Evolutionary conservation across 1,140 invertebrate species (phyloP).

Genomic region (Choristoneura fumiferana): DNA sequence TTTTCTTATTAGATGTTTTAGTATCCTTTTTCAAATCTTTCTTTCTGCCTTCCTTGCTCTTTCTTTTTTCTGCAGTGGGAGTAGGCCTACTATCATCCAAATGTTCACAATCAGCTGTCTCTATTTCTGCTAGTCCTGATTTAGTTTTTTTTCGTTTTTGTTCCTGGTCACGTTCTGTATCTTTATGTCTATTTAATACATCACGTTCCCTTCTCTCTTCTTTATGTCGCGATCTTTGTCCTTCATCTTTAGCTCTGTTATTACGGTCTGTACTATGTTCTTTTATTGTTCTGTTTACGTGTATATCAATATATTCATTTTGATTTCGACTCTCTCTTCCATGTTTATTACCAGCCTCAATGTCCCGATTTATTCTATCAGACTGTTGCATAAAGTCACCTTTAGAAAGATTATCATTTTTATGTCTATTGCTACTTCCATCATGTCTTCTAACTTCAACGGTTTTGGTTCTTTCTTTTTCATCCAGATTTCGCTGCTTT

Average conservation of each 20-base stretch:
- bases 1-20: slow-evolving; percentile 26
- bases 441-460: neutral
- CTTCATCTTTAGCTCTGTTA: neutral
- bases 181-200: neutral
- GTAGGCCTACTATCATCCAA: neutral
- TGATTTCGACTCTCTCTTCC: neutral
- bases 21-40: no score
- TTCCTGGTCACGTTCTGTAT: neutral
- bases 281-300: neutral
- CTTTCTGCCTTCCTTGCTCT: slow-evolving; percentile 34
- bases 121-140: neutral
- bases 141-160: neutral
- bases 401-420: neutral
- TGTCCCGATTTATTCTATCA: neutral
- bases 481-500: neutral
- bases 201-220: neutral
- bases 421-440: neutral
- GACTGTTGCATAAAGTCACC: no score
- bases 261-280: neutral
- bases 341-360: neutral
- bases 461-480: neutral
- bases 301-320: neutral
- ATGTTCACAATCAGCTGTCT: slow-evolving; percentile 7
- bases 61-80: slow-evolving; percentile 25
- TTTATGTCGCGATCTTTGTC: neutral